phyloP scores from a whole-genome alignment of 1,140 invertebrate genomes.

The Sarcophaga peregrina region DNA sequence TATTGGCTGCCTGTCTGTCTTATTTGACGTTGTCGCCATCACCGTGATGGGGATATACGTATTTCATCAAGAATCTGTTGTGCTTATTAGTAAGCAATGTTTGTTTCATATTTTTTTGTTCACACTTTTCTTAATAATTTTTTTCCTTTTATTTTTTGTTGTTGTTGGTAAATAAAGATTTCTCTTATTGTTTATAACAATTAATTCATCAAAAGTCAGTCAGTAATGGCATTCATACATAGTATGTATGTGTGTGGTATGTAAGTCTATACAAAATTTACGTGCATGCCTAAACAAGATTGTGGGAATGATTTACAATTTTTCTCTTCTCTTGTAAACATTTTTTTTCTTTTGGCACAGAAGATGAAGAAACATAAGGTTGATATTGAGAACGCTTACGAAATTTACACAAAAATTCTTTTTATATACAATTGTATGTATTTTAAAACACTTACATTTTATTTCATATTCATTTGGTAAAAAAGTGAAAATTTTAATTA shows the following conservation, averaged over 20 bases:
- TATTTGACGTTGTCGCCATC: too few relatives aligned
- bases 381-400: background rate
- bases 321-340: background rate
- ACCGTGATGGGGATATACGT: too few relatives aligned
- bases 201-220: background rate
- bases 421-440: background rate
- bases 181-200: constrained; percentile 19
- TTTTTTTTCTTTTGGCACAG: background rate
- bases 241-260: background rate
- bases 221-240: too few relatives aligned
- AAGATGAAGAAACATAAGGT: background rate
- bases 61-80: background rate
- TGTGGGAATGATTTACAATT: background rate
- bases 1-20: too few relatives aligned
- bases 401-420: background rate
- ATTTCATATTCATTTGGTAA: background rate
- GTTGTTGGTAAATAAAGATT: too few relatives aligned
- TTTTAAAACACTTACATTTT: background rate
- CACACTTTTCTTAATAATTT: background rate
- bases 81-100: background rate
- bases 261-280: background rate
- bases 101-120: background rate
- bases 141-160: background rate
- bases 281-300: background rate
- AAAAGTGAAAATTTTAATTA: background rate